These are phyloP conservation scores for Coregonus suidteri DNA, from an alignment of 2,797 vertebrate genomes.

Conservation along the genomic window DNA sequence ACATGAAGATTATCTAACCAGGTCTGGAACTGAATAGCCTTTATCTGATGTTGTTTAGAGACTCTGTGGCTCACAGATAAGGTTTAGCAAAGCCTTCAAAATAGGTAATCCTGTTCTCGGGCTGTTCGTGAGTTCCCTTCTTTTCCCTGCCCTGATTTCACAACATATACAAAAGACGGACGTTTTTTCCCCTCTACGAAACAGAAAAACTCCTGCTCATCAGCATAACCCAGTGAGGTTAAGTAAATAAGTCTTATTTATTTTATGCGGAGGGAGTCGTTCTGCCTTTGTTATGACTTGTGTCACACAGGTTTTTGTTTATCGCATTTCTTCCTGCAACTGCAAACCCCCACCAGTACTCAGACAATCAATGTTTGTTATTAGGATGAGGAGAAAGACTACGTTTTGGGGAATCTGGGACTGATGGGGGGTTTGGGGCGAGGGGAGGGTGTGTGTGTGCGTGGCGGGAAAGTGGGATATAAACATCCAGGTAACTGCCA, in stretches of 20 bases:
- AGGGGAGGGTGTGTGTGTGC: not conserved
- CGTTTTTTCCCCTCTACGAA: slow-evolving; percentile 39
- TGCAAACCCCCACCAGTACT: not conserved
- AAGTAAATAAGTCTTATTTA: slow-evolving; percentile 58
- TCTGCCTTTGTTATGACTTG: slow-evolving; percentile 45
- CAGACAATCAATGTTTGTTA: not conserved
- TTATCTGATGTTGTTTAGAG: slow-evolving; percentile 15
- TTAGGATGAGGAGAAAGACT: not conserved
- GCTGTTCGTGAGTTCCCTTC: slow-evolving; percentile 43
- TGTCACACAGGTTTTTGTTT: slow-evolving; percentile 54
- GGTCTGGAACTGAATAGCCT: not conserved
- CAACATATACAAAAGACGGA: slow-evolving; percentile 69
- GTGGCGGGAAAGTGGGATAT: too few relatives aligned
- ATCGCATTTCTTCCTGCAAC: slow-evolving; percentile 30
- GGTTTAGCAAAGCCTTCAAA: slow-evolving; percentile 58
- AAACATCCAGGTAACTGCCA: too few relatives aligned
- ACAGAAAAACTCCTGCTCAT: slow-evolving; percentile 49
- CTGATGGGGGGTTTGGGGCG: not conserved
- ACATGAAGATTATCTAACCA: not conserved
- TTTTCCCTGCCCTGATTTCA: slow-evolving; percentile 68
- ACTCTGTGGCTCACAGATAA: slow-evolving; percentile 34
- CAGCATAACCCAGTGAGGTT: slow-evolving; percentile 57
- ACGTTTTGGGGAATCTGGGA: not conserved
- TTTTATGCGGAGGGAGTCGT: slow-evolving; percentile 52
- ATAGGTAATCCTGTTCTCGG: slow-evolving; percentile 69